Percentiles rank a stretch among this genome's conserved stretches.
Evolutionary conservation across 2,113 vertebrate genomes (phyloP).

Genomic region (Ameiurus melas): DNA sequence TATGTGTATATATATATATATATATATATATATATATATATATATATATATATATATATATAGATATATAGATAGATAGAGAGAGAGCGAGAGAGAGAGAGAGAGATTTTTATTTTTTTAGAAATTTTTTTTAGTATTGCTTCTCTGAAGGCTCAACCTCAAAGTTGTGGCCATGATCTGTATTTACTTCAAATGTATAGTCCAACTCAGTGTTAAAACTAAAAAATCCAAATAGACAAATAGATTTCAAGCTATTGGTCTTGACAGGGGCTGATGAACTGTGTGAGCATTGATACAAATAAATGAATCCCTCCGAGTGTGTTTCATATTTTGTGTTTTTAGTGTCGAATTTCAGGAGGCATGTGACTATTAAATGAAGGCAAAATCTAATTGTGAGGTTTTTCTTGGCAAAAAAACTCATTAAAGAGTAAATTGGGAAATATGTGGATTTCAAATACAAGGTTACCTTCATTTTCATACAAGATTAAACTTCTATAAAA

Average conservation of each 20-base stretch:
- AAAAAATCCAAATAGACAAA: background rate
- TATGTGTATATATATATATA: no score
- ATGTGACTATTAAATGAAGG: background rate
- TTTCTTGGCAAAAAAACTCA: background rate
- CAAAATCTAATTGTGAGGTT: background rate
- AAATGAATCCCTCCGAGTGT: background rate
- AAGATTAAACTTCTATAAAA: background rate
- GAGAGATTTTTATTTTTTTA: no score
- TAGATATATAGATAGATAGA: no score
- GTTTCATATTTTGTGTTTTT: background rate
- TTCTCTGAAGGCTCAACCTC: slow-evolving; percentile 34
- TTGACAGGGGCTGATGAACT: background rate
- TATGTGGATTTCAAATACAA: background rate
- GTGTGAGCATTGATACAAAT: background rate
- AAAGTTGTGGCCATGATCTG: slow-evolving; percentile 51
- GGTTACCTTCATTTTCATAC: background rate
- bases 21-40: no score
- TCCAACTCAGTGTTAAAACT: background rate
- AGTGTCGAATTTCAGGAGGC: background rate
- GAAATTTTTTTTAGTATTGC: slow-evolving; percentile 52
- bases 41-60: no score
- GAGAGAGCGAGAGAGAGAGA: no score
- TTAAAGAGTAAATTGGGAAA: background rate
- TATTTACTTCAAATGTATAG: background rate
- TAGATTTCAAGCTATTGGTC: background rate